These are phyloP conservation scores for Manacus vitellinus DNA, from an alignment of 2,113 vertebrate genomes.

Conservation along the genomic window DNA sequence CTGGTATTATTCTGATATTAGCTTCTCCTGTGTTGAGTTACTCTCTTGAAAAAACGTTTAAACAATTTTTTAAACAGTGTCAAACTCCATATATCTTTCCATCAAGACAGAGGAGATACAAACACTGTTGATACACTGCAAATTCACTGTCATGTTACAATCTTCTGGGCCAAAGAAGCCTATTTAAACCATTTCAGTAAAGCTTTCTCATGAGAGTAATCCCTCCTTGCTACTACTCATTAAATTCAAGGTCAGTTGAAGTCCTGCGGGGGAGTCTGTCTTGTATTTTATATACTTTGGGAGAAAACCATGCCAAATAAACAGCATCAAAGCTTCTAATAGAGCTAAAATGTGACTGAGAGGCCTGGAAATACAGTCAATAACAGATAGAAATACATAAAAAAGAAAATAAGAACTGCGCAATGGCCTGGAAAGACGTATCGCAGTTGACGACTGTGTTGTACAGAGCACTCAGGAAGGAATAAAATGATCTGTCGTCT, in stretches of 20 bases:
- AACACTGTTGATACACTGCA: background rate
- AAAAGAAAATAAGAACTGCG: background rate
- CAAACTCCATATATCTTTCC: background rate
- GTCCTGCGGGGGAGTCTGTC: background rate
- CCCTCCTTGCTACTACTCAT: background rate
- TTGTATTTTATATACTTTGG: background rate
- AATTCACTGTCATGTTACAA: background rate
- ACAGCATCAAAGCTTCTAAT: background rate
- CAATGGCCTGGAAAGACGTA: background rate
- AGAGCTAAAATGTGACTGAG: background rate
- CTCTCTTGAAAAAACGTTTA: background rate
- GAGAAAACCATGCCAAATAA: background rate
- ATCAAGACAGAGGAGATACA: background rate
- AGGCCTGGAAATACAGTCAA: background rate
- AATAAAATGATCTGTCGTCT: background rate
- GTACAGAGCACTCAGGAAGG: background rate
- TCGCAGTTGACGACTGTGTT: background rate
- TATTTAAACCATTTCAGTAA: background rate
- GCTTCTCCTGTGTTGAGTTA: background rate
- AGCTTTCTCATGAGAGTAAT: background rate
- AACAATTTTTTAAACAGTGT: rapidly evolving
- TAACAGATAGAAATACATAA: background rate
- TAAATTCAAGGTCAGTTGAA: background rate
- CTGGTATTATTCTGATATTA: background rate
- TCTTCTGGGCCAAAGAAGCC: background rate